Percentiles rank a stretch among this genome's conserved stretches.
Evolutionary conservation across 2,888 invertebrate genomes (phyloP).

Genomic region (Sycophila texana): DNA sequence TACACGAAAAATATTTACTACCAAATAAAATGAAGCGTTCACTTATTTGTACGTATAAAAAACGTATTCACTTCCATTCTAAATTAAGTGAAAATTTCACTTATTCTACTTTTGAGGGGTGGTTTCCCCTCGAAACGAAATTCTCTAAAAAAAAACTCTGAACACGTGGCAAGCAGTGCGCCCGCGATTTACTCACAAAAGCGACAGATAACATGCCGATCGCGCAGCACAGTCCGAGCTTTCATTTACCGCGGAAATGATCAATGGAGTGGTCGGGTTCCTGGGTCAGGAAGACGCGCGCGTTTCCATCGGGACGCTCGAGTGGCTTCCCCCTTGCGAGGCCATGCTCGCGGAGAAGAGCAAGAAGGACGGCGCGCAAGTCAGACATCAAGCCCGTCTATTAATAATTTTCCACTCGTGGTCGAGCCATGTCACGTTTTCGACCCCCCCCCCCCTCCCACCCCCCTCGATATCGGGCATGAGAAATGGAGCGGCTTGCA

Average conservation of each 20-base stretch:
- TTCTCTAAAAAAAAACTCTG: background rate
- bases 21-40: no score
- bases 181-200: background rate
- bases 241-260: conserved; percentile 31
- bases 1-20: no score
- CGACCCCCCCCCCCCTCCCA: background rate
- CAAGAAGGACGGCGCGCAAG: background rate
- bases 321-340: background rate
- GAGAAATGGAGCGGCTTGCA: background rate
- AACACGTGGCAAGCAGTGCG: background rate
- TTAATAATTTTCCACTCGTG: conserved; percentile 55
- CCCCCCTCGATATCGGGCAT: conserved; percentile 25
- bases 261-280: conserved; percentile 20
- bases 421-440: conserved; percentile 46
- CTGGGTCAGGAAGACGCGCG: conserved; percentile 15
- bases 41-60: no score
- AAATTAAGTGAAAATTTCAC: no score
- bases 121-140: no score
- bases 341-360: background rate
- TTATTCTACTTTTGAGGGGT: no score
- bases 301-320: background rate
- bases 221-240: background rate
- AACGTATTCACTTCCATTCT: no score
- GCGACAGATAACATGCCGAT: background rate
- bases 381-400: conserved; percentile 34